Base-by-base conservation (phyloP, 2,888 invertebrate species). In the Cacoxenus indagator region DNA sequence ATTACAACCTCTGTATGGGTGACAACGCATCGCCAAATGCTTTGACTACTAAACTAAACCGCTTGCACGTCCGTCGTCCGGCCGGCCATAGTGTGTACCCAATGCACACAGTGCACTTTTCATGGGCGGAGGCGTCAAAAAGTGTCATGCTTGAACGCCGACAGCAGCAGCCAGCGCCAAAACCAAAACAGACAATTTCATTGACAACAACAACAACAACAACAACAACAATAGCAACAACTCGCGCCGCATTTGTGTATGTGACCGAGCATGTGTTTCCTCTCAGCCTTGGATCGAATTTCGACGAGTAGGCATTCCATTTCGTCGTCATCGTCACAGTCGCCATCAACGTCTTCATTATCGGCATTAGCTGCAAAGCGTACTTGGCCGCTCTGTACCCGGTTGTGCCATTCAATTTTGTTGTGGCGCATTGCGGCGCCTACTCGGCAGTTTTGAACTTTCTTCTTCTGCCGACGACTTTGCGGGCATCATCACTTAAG, bases 241-340 rank as follows among this genome's bases (percentile, higher is more conserved):
- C n/a, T n/a, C n/a, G n/a, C n/a, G n/a, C n/a, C n/a, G n/a, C n/a
- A n/a, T n/a, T n/a, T n/a, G n/a, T n/a, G n/a, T n/a, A n/a, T n/a
- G n/a, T n/a, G n/a, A n/a, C n/a, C 2, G 6, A 61, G 31, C 61
- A 62, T 62, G 61, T 62, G 61, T 62, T 62, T 62, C 22, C 61
- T 62, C 61, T 62, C 61, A 45, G 24, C 24, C 43, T 43, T 62
- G 43, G 43, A 62, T 62, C 61, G 45, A 62, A 62, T 62, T 62
- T 62, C 61, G n/a, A 14, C 6, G n/a, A n/a, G n/a, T n/a, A n/a
- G 17, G 59, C 31, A 17, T 31, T 59, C 29, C 45, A 43, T n/a
- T n/a, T n/a, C 45, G 45, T 43, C 11, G 3, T 43, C 45, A n/a
- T 43, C 45, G 3, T 2, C 45, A 43, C 1, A 11, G n/a, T 43